A percentile compares a stretch with the other conserved stretches of the same genome.
These are phyloP conservation scores for Leuctra nigra DNA, from an alignment of 2,888 invertebrate species.

Conservation along the genomic window DNA sequence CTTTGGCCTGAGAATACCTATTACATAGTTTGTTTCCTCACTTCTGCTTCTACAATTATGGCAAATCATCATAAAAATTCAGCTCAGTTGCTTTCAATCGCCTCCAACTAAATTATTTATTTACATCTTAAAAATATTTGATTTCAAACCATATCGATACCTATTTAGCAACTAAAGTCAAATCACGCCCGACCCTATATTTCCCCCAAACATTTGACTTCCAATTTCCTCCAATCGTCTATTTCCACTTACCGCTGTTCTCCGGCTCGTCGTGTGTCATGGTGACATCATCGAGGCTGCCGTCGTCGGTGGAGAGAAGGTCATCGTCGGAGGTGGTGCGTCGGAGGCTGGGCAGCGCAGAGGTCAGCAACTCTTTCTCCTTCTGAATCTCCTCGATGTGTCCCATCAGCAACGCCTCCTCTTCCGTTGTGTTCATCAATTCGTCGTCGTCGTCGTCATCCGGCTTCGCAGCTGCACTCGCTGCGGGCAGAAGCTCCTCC, in stretches of 20 bases:
- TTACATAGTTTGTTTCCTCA: too few relatives aligned
- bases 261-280: conserved; percentile 26
- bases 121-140: too few relatives aligned
- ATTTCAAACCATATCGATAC: too few relatives aligned
- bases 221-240: too few relatives aligned
- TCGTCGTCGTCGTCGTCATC: conserved; percentile 55
- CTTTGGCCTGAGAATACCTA: too few relatives aligned
- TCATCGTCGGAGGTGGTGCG: conserved; percentile 86
- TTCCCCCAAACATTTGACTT: too few relatives aligned
- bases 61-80: too few relatives aligned
- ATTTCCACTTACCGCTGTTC: conserved; percentile 24
- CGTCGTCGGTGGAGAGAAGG: conserved; percentile 71
- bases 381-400: conserved; percentile 76
- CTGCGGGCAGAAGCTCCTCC: conserved; percentile 43
- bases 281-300: conserved; percentile 47
- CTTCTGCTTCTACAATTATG: too few relatives aligned
- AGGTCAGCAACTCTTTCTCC: conserved; percentile 74
- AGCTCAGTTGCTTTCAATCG: too few relatives aligned
- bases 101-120: too few relatives aligned
- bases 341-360: conserved; percentile 70
- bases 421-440: conserved; percentile 48
- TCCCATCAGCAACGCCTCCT: conserved; percentile 66
- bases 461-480: conserved; percentile 10
- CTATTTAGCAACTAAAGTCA: too few relatives aligned
- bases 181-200: too few relatives aligned